Evolutionary conservation across 1,140 invertebrate genomes (phyloP).

Genomic region (Lepidurus couesii): DNA sequence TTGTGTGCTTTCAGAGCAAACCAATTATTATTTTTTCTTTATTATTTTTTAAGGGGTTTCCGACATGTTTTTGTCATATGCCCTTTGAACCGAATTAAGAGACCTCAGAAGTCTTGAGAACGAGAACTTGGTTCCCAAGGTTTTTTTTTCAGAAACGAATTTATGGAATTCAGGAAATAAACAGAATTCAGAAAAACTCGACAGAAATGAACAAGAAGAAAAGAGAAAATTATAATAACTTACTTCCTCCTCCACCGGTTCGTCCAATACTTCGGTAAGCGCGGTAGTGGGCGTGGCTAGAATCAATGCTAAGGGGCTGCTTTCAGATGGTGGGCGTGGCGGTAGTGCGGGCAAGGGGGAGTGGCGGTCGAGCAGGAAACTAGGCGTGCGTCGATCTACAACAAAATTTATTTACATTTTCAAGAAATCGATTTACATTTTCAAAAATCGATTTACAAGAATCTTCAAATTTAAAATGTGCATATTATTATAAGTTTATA

Average conservation of each 20-base stretch:
- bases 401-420: background rate
- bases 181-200: background rate
- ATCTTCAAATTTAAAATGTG: too few relatives aligned
- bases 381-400: background rate
- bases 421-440: too few relatives aligned
- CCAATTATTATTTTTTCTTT: background rate
- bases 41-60: constrained; percentile 23
- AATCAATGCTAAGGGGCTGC: constrained; percentile 6
- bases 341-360: constrained; percentile 23
- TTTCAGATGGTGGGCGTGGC: constrained; percentile 18
- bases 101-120: background rate
- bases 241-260: constrained; percentile 34
- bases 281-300: constrained; percentile 11
- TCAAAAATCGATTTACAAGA: too few relatives aligned
- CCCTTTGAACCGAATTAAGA: constrained; percentile 8
- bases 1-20: constrained; percentile 22
- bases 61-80: background rate
- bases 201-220: constrained; percentile 1
- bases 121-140: too few relatives aligned
- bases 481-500: too few relatives aligned
- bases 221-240: background rate
- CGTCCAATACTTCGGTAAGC: constrained; percentile 32
- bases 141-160: too few relatives aligned
- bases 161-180: background rate
- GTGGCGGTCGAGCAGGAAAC: constrained; percentile 21